Percentiles rank a stretch among this genome's conserved stretches.
phyloP scores from a whole-genome alignment of 2,797 vertebrate species.

The Gymnothorax reevesii region DNA sequence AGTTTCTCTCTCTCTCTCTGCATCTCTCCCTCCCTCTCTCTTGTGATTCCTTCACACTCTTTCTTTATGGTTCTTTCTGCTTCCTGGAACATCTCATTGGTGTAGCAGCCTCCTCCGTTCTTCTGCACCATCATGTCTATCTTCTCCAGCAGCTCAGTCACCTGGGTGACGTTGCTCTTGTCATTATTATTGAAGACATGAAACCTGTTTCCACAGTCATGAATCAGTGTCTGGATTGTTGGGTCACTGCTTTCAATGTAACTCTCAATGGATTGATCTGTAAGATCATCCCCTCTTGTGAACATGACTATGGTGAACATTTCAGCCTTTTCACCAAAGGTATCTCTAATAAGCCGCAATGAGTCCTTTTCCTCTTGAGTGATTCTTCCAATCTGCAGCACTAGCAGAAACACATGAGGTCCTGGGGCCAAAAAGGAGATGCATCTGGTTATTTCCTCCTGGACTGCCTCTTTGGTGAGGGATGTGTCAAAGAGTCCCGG shows the following conservation, averaged over 20 bases:
- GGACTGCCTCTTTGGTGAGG: not conserved
- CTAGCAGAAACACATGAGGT: slow-evolving; percentile 25
- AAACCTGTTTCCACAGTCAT: slow-evolving; percentile 11
- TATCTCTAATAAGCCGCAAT: not conserved
- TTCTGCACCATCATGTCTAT: not conserved
- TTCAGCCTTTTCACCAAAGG: not conserved
- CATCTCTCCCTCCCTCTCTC: not conserved
- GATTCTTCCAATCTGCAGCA: slow-evolving; percentile 5
- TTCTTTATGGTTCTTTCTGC: slow-evolving; percentile 6
- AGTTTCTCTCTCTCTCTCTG: slow-evolving; percentile 7
- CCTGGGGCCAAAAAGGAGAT: slow-evolving; percentile 13
- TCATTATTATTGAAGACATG: slow-evolving; percentile 23
- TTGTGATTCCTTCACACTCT: not conserved
- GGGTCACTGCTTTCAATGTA: not conserved
- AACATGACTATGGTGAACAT: slow-evolving; percentile 5
- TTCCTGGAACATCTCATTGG: slow-evolving; percentile 19
- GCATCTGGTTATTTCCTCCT: slow-evolving; percentile 16
- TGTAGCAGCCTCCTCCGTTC: not conserved
- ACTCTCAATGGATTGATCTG: not conserved
- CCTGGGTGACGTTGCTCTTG: not conserved
- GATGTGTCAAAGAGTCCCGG: slow-evolving; percentile 48
- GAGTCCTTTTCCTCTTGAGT: slow-evolving; percentile 6
- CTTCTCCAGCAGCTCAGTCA: not conserved
- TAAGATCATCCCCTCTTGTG: slow-evolving; percentile 3
- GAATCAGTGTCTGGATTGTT: not conserved